These are phyloP conservation scores for Ramphastos sulfuratus DNA, from an alignment of 2,113 vertebrate species.

Conservation along the genomic window DNA sequence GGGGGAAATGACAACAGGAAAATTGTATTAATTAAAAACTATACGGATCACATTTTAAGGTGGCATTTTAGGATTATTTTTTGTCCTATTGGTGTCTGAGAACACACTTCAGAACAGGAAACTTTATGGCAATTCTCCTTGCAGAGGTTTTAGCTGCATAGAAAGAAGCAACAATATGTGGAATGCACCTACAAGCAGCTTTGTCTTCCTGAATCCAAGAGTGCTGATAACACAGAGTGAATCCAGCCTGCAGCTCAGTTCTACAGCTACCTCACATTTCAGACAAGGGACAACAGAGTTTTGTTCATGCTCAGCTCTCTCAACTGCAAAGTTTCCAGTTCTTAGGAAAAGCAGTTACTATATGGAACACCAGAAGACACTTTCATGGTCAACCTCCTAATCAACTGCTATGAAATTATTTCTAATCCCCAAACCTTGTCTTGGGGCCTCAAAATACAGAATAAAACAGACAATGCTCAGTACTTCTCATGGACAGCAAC, in stretches of 20 bases:
- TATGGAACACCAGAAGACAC: background rate
- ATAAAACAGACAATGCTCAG: background rate
- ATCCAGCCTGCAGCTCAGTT: background rate
- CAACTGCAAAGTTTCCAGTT: background rate
- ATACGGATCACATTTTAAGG: background rate
- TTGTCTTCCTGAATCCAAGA: background rate
- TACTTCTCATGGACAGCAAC: background rate
- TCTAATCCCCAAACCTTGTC: background rate
- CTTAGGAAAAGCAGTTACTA: background rate
- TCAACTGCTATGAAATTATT: background rate
- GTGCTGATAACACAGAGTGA: accelerated
- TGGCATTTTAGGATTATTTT: background rate
- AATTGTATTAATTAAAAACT: background rate
- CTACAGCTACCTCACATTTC: background rate
- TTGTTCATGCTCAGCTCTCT: background rate
- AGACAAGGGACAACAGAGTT: background rate
- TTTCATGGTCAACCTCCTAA: background rate
- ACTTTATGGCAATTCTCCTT: background rate
- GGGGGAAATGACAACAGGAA: background rate
- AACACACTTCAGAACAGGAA: background rate
- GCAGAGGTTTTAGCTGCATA: background rate
- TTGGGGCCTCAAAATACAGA: background rate
- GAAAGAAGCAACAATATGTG: background rate
- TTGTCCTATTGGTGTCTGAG: background rate
- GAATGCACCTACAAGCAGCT: background rate